These are phyloP conservation scores for Atta cephalotes DNA, from an alignment of 1,140 invertebrate species.

Conservation along the genomic window DNA sequence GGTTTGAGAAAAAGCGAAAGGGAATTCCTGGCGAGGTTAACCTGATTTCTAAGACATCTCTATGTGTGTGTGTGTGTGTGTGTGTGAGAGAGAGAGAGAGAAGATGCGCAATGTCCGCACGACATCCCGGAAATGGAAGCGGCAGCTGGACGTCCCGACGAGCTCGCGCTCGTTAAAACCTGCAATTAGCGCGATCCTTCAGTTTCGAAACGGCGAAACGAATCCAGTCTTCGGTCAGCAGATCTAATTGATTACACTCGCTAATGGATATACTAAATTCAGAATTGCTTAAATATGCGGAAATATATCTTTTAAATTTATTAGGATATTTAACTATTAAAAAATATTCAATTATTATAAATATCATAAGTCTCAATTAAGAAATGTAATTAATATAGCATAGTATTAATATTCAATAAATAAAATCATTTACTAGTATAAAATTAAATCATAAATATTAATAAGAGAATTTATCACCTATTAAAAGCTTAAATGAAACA, in stretches of 20 bases:
- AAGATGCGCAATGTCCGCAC: conserved; percentile 13
- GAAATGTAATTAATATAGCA: not conserved
- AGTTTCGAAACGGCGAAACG: conserved; percentile 20
- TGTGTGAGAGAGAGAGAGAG: conserved; percentile 1
- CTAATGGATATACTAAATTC: conserved; percentile 44
- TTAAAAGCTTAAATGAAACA: conserved; percentile 1
- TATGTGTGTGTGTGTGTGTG: too few relatives aligned
- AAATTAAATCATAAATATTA: not conserved
- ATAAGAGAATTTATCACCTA: not conserved
- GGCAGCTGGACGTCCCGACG: conserved; percentile 22
- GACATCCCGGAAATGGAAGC: conserved; percentile 47
- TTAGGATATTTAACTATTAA: not conserved
- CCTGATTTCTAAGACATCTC: conserved; percentile 57
- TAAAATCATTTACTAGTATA: not conserved
- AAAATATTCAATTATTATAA: not conserved
- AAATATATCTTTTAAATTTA: conserved; percentile 1
- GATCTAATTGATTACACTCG: conserved; percentile 52
- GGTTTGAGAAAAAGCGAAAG: conserved; percentile 28
- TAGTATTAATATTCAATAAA: not conserved
- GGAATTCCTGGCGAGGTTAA: conserved; percentile 63
- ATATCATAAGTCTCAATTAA: not conserved
- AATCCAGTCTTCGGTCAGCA: conserved; percentile 47
- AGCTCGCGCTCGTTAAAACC: conserved; percentile 43
- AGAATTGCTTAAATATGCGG: not conserved
- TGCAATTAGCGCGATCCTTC: conserved; percentile 50